phyloP scores from a whole-genome alignment of 2,888 invertebrate genomes.

The Petrophora chlorosata region DNA sequence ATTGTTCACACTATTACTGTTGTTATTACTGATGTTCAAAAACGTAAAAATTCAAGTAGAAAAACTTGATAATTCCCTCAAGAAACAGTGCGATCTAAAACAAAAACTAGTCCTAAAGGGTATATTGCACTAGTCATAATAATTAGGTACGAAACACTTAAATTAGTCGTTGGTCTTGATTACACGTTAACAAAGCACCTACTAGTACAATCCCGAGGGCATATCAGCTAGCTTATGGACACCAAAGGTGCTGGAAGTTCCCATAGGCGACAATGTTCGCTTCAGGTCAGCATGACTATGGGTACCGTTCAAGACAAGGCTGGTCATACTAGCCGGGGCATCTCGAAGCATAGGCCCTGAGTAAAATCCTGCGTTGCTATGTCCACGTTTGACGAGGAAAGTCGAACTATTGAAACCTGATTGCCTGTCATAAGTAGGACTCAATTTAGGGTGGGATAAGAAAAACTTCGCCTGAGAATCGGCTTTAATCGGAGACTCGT shows the following conservation, averaged over 20 bases:
- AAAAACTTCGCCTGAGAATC: slow-evolving; percentile 70
- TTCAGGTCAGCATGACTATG: slow-evolving; percentile 76
- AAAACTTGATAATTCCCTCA: slow-evolving; percentile 17
- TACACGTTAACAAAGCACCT: slow-evolving; percentile 44
- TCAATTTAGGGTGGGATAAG: slow-evolving; percentile 62
- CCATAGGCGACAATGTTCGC: slow-evolving; percentile 69
- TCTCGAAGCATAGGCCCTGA: slow-evolving; percentile 82
- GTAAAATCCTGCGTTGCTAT: slow-evolving; percentile 86
- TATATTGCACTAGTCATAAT: slow-evolving; percentile 79
- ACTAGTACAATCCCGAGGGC: slow-evolving; percentile 88
- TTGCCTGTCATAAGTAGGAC: slow-evolving; percentile 62
- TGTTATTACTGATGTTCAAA: too few relatives aligned
- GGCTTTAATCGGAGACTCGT: slow-evolving; percentile 54
- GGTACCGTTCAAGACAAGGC: slow-evolving; percentile 71
- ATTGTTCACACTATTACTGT: too few relatives aligned
- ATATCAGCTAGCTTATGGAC: slow-evolving; percentile 87
- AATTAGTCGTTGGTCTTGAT: slow-evolving; percentile 80
- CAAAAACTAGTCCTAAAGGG: slow-evolving; percentile 43
- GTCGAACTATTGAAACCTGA: slow-evolving; percentile 74
- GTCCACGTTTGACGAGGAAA: slow-evolving; percentile 85
- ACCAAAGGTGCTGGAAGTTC: slow-evolving; percentile 66
- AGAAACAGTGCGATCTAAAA: slow-evolving; percentile 31
- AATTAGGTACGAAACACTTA: slow-evolving; percentile 71
- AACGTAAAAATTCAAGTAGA: too few relatives aligned
- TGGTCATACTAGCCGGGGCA: slow-evolving; percentile 78